phyloP scores from a whole-genome alignment of 2,113 vertebrate genomes.

The Axis porcinus region DNA sequence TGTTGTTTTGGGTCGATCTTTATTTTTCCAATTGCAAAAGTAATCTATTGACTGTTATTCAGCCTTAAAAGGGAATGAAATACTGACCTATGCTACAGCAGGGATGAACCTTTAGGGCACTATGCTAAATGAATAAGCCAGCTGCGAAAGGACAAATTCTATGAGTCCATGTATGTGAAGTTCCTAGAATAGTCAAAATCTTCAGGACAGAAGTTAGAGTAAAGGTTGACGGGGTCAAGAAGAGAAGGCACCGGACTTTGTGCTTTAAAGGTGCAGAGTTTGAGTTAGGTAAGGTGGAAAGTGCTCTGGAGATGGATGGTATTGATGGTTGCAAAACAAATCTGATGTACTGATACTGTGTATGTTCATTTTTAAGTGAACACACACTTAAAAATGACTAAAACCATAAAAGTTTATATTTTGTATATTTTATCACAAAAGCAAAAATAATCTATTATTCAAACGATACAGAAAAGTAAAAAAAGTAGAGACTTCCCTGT shows the following conservation, averaged over 20 bases:
- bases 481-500: not conserved
- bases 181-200: not conserved
- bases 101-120: not conserved
- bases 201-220: not conserved
- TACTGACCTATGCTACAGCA: not conserved
- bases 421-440: not conserved
- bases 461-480: not conserved
- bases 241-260: fast-evolving
- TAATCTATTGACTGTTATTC: not conserved
- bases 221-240: not conserved
- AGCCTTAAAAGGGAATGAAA: not conserved
- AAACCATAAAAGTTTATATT: not conserved
- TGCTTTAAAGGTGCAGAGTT: not conserved
- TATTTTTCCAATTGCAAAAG: not conserved
- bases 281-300: not conserved
- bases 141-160: not conserved
- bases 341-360: not conserved
- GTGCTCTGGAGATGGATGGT: not conserved
- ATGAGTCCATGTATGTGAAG: not conserved
- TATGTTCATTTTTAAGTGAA: not conserved
- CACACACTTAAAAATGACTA: not conserved
- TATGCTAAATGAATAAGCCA: not conserved
- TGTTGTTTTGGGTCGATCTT: not conserved
- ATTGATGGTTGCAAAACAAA: too few species aligned
- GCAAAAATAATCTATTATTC: not conserved